These are phyloP conservation scores for Opisthocomus hoazin DNA, from an alignment of 2,113 vertebrate species.

Conservation along the genomic window DNA sequence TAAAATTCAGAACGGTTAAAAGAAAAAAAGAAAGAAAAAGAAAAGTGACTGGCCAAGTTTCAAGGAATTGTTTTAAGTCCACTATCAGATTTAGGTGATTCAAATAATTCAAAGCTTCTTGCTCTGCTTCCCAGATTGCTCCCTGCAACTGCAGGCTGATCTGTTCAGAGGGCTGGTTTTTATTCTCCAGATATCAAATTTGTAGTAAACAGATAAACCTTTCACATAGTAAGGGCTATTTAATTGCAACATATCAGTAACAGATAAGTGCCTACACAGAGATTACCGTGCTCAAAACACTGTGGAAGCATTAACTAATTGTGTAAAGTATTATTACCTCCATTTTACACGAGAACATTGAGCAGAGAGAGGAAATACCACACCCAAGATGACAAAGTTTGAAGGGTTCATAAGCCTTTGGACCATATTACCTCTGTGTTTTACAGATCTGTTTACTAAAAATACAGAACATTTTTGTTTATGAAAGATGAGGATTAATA, in stretches of 20 bases:
- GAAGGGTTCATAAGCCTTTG: background rate
- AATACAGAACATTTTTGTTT: conserved; percentile 61
- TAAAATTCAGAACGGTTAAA: background rate
- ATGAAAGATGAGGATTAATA: conserved; percentile 61
- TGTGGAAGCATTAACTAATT: background rate
- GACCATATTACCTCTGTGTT: background rate
- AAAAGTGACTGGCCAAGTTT: background rate
- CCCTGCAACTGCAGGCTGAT: background rate
- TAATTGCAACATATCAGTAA: background rate
- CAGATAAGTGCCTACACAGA: background rate
- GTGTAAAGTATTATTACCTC: background rate
- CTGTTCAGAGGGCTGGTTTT: background rate
- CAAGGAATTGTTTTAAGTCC: background rate
- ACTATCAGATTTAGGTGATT: background rate
- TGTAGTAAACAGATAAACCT: conserved; percentile 7
- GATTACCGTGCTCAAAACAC: background rate
- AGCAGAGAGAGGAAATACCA: conserved; percentile 21
- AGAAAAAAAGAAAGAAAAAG: background rate
- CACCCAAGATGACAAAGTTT: conserved; percentile 32
- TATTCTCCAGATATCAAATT: background rate
- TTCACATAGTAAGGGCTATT: background rate
- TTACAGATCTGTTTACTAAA: conserved; percentile 52
- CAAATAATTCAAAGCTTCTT: background rate
- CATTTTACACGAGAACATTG: background rate
- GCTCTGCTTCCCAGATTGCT: background rate